Base-by-base conservation (phyloP, 2,797 vertebrate genomes). In the Macroramphosus scolopax region DNA sequence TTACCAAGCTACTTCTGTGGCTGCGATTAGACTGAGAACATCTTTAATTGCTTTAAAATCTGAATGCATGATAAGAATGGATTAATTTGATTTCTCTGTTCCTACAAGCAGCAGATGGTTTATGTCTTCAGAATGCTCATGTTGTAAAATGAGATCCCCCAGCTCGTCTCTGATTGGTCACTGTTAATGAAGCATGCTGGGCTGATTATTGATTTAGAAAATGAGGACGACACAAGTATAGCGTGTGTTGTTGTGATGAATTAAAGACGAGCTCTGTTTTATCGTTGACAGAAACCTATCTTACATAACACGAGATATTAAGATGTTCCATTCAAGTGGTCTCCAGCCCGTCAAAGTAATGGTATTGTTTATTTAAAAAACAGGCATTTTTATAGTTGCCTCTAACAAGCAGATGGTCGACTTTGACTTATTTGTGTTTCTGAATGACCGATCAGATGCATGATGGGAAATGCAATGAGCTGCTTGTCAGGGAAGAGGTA, bases 31-130 rank as follows among this genome's bases (percentile, higher is more conserved):
- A 97, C 95, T 89, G 95, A 97, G 96, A 98, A 95, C 96, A 96
- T 97, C 93, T 98, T 98, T 98, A 98, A 99, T 99, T 99, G 96
- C 96, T 98, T 99, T 98, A 98, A 99, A 99, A 99, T 98, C 96
- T 93, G 95, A 98, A 98, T 93, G 95, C 95, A 96, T 98, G 96
- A 98, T 99, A 97, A 98, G 96, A 97, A 96, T 94, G 95, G 96
- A 98, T 98, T 99, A 97, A 99, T 98, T 98, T 96, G 95, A 98
- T 98, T 97, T 98, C 95, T 96, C 93, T 96, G 92, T 97, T 98
- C 95, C 94, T 96, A 98, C 96, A 98, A 97, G 96, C 96, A 98
- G 95, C 96, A 99, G 96, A 99, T 99, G 96, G 96, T 99, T 99
- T 98, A 99, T 98, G 96, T 98, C 95, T 98, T 94, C 93, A 93